Evolutionary conservation across 1,140 invertebrate species (phyloP), one percentile per base, ranked within the genome.

Genomic region (Drosophila pseudoobscura): DNA sequence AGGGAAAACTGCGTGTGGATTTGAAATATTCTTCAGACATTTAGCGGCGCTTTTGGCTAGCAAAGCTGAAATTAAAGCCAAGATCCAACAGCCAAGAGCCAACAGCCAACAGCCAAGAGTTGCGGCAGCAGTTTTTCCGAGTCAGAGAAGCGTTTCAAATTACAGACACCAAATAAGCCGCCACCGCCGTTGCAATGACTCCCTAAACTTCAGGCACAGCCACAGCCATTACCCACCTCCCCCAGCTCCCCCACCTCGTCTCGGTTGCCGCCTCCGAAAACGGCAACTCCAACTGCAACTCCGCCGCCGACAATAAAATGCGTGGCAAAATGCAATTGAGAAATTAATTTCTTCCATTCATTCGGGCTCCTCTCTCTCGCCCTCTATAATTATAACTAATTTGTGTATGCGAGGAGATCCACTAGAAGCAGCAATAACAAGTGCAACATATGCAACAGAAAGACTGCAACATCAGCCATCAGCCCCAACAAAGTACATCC

Each of bases 151-250:
- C 85, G 85, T 89, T 89, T 89, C 85, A 89, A 89, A 89, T 89
- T 89, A 89, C 85, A 89, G 85, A 85, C 85, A 89, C 85, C 85
- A 89, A 89, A 89, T 82, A 89, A 76, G 85, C 85, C 84, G 85
- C 61, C 70, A 65, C 60, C 62, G 52, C 59, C 35, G 52, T 57
- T 63, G 57, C 56, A 20, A 20, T 20, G 20, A 20, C 20, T 20
- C 20, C 20, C 20, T 20, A 20, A 20, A 20, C 20, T 20, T 20
- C 24, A 26, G 24, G 4, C 24, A 26, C 24, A 5, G 24, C 24
- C 24, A 5, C 24, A 49, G 31, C 64, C 59, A 64, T 20, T 20
- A 20, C 2, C 20, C 20, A 20, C 24, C 24, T 26, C 22, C 47
- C 13, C 4, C 24, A 26, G 24, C 0, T 3, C 24, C 41, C 26